A percentile compares a stretch with the other conserved stretches of the same genome.
These are phyloP conservation scores for Pogonocichla stellata DNA, from an alignment of 2,113 vertebrate genomes.

Conservation along the genomic window DNA sequence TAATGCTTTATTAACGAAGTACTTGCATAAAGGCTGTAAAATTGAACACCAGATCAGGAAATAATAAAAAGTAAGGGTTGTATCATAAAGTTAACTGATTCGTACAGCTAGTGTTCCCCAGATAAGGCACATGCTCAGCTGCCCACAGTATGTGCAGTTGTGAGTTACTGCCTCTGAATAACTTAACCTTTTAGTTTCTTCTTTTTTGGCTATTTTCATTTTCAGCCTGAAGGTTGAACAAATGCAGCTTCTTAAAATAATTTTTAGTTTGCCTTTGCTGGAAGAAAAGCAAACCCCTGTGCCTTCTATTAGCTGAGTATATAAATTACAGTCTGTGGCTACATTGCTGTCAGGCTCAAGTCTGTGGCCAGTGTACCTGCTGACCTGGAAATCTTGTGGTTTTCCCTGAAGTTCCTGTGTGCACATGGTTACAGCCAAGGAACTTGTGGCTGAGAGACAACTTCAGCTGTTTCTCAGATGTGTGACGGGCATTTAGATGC, in stretches of 20 bases:
- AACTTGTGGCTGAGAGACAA: not conserved
- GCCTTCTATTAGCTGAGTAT: not conserved
- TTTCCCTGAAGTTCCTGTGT: not conserved
- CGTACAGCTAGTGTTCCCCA: not conserved
- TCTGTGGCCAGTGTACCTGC: not conserved
- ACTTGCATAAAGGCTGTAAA: slow-evolving; percentile 53
- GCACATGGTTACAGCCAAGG: not conserved
- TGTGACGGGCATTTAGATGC: not conserved
- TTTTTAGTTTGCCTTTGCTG: not conserved
- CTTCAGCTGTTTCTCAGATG: not conserved
- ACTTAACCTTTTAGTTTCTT: slow-evolving; percentile 10
- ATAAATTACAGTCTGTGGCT: not conserved
- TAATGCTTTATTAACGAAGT: slow-evolving; percentile 44
- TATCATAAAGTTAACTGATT: slow-evolving; percentile 64
- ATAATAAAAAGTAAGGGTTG: slow-evolving; percentile 47
- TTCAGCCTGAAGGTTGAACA: not conserved
- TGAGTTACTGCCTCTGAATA: slow-evolving; percentile 30
- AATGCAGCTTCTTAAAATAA: not conserved
- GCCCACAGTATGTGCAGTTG: not conserved
- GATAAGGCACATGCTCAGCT: slow-evolving; percentile 29
- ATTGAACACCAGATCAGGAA: slow-evolving; percentile 56
- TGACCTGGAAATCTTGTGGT: not conserved
- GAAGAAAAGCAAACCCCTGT: not conserved
- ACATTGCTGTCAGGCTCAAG: rapidly evolving
- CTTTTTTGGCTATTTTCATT: not conserved